Conservation (phyloP, 2,797 vertebrate genomes). For the Anniella stebbinsi region DNA sequence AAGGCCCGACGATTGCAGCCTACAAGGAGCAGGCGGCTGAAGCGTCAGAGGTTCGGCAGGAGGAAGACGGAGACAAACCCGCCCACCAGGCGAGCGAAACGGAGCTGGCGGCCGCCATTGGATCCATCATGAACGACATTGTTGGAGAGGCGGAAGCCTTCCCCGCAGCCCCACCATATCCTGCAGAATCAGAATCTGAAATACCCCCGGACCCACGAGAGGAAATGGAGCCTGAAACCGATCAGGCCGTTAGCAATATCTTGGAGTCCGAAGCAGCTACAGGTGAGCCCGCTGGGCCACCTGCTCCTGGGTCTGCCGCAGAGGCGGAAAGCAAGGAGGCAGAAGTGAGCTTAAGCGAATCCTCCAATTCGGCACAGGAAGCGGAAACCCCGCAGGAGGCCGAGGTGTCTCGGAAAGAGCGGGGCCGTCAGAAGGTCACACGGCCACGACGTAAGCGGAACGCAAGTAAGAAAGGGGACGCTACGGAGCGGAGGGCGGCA, state of each 20-base stretch:
- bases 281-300: constrained; percentile 44
- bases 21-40: constrained; percentile 86
- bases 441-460: constrained; percentile 88
- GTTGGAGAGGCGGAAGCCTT: constrained; percentile 90
- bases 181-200: constrained; percentile 76
- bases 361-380: constrained; percentile 76
- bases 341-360: constrained; percentile 74
- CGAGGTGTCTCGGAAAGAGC: constrained; percentile 81
- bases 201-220: constrained; percentile 82
- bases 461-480: constrained; percentile 81
- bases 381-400: constrained; percentile 75
- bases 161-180: constrained; percentile 87
- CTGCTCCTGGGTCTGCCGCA: constrained; percentile 3
- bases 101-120: constrained; percentile 96
- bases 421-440: constrained; percentile 84
- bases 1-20: constrained; percentile 80
- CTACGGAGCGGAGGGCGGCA: constrained; percentile 69
- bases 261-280: constrained; percentile 75
- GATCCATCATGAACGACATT: constrained; percentile 95
- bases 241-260: constrained; percentile 85
- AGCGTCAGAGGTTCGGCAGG: constrained; percentile 78
- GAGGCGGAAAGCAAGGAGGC: constrained; percentile 80
- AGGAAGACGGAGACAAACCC: constrained; percentile 90
- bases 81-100: constrained; percentile 95
- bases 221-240: constrained; percentile 87